phyloP scores from a whole-genome alignment of 2,113 vertebrate genomes.

The Rhegmatorhina hoffmannsi region DNA sequence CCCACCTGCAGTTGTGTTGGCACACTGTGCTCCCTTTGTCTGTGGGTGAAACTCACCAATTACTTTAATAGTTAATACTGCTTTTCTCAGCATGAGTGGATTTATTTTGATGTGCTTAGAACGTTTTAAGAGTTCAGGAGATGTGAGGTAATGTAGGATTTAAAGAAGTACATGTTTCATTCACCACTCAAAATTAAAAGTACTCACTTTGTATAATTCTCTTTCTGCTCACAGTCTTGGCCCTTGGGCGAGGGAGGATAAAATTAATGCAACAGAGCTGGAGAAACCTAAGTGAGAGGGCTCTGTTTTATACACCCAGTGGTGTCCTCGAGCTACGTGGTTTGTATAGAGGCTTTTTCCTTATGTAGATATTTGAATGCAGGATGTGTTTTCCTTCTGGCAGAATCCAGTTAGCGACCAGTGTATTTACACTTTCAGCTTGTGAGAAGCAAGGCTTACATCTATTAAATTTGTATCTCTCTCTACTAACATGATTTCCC shows the following conservation, averaged over 20 bases:
- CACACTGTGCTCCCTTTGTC: not conserved
- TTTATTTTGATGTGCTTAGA: not conserved
- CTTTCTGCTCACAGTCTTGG: not conserved
- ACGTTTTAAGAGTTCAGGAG: not conserved
- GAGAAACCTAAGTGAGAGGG: not conserved
- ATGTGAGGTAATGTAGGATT: not conserved
- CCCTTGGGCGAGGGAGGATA: not conserved
- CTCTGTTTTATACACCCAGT: not conserved
- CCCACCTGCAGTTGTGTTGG: accelerated
- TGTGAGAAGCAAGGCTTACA: not conserved
- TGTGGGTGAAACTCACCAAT: too few relatives aligned
- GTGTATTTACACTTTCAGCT: constrained; percentile 7
- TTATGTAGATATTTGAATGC: not conserved
- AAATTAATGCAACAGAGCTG: not conserved
- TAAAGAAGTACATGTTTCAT: not conserved
- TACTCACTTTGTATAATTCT: not conserved
- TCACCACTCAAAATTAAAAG: not conserved
- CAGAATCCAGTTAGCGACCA: not conserved
- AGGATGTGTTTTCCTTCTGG: constrained; percentile 5
- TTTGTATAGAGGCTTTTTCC: not conserved
- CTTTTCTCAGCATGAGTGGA: not conserved
- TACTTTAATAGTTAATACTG: not conserved
- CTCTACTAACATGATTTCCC: not conserved
- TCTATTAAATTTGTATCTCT: constrained; percentile 25
- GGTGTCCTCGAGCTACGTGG: not conserved